phyloP scores from a whole-genome alignment of 2,888 invertebrate genomes.

The Eupithecia abbreviata region DNA sequence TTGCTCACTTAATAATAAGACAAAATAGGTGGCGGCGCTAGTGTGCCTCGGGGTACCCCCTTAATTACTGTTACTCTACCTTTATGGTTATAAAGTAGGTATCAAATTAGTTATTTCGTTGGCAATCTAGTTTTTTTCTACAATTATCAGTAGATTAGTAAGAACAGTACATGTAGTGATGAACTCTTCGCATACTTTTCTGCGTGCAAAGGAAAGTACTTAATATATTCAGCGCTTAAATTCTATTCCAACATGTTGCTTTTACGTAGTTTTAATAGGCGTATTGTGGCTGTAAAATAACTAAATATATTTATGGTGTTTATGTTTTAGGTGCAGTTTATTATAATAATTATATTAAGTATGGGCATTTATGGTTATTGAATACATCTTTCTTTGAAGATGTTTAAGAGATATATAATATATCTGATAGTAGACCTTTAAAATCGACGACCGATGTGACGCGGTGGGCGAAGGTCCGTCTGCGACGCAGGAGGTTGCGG shows the following conservation, averaged over 20 bases:
- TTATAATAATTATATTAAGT: not conserved
- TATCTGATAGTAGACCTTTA: not conserved
- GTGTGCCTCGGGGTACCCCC: too few species aligned
- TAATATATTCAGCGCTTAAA: not conserved
- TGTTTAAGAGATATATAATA: not conserved
- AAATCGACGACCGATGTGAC: too few species aligned
- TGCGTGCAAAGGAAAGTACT: not conserved
- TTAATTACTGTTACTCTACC: not conserved
- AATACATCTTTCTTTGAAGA: not conserved
- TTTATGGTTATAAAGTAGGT: not conserved
- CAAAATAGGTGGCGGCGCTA: too few species aligned
- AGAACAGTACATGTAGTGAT: not conserved
- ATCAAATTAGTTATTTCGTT: not conserved
- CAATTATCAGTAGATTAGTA: not conserved
- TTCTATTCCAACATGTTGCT: slow-evolving; percentile 1
- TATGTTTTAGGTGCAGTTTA: not conserved
- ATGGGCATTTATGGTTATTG: not conserved
- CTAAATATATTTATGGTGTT: not conserved
- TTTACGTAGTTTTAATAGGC: not conserved
- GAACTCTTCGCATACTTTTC: not conserved
- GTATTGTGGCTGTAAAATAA: slow-evolving; percentile 3
- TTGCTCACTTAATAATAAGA: too few species aligned
- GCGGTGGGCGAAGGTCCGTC: too few species aligned
- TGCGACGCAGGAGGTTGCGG: too few species aligned
- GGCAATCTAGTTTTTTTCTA: not conserved